Evolutionary conservation across 2,797 vertebrate species (phyloP).

Genomic region (Falco biarmicus): DNA sequence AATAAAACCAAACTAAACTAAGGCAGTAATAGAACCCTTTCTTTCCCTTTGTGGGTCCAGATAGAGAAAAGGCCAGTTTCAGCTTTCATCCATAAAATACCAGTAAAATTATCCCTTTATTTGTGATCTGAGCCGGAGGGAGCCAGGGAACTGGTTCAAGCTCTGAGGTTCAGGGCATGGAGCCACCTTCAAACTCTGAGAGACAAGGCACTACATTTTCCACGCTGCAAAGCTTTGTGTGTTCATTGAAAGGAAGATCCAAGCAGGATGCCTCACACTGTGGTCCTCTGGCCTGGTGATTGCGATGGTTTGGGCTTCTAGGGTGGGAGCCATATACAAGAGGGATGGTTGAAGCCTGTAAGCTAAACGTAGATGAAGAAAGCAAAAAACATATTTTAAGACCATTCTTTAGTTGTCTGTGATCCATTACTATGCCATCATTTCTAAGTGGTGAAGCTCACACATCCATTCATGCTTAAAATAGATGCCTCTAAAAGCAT

Average conservation of each 20-base stretch:
- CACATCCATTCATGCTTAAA: constrained; percentile 34
- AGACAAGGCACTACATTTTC: not conserved
- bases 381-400: not conserved
- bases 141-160: not conserved
- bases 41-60: not conserved
- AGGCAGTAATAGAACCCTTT: not conserved
- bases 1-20: not conserved
- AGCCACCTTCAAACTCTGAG: not conserved
- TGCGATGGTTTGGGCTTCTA: not conserved
- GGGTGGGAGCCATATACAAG: not conserved
- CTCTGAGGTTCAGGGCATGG: not conserved
- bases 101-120: not conserved
- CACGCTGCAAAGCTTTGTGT: not conserved
- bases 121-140: not conserved
- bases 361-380: not conserved
- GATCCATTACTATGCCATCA: not conserved
- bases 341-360: not conserved
- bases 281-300: not conserved
- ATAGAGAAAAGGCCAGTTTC: not conserved
- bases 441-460: not conserved
- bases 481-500: not conserved
- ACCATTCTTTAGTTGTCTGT: not conserved
- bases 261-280: not conserved
- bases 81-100: not conserved
- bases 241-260: not conserved